Conservation (phyloP, 2,113 vertebrate species). For the Myodes glareolus region DNA sequence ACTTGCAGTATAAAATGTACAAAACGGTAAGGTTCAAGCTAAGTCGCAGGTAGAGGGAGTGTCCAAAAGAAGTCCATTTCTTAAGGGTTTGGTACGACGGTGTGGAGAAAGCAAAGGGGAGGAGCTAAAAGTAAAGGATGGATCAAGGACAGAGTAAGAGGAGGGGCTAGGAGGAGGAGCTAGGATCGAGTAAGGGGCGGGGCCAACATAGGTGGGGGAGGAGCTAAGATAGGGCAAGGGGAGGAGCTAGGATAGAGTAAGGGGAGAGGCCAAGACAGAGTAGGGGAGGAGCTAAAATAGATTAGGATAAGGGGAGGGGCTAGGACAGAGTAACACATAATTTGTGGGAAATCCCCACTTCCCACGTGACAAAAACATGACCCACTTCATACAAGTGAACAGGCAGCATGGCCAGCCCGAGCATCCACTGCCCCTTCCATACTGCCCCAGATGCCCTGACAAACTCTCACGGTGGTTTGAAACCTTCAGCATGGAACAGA, state of each 20-base stretch:
- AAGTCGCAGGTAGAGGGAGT: background rate
- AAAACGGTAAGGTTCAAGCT: constrained; percentile 92
- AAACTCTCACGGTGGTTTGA: background rate
- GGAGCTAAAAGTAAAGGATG: background rate
- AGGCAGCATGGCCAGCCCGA: background rate
- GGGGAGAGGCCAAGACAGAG: no score
- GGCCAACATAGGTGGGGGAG: background rate
- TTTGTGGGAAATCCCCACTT: rapidly evolving
- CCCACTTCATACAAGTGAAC: no score
- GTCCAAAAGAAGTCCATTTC: background rate
- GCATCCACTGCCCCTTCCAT: rapidly evolving
- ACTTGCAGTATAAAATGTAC: constrained; percentile 99
- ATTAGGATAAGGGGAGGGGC: no score
- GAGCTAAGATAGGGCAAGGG: background rate
- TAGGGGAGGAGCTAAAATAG: background rate
- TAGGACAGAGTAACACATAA: background rate
- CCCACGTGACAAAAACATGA: background rate
- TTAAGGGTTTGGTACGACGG: background rate
- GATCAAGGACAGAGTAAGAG: background rate
- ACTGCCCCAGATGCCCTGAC: no score
- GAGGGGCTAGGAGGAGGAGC: background rate
- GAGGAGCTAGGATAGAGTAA: background rate
- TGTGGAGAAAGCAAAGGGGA: background rate
- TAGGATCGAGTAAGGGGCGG: background rate
- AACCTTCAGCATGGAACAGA: background rate